Base-by-base conservation (phyloP, 2,113 vertebrate species). In the Myanophis thanlyinensis region DNA sequence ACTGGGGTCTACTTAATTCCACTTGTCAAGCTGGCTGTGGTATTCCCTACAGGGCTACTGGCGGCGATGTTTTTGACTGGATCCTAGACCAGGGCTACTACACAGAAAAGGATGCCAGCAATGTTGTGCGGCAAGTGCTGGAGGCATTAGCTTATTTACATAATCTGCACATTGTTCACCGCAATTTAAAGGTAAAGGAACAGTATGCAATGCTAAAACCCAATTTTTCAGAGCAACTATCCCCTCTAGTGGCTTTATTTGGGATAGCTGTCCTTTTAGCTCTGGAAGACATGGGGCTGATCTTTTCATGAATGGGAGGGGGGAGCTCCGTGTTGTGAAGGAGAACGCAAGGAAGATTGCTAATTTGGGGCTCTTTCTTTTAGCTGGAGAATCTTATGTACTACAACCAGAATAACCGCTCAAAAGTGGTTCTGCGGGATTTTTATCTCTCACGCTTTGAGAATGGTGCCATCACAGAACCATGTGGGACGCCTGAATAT, bases 311-410 rank as follows among this genome's bases (percentile, higher is more conserved):
- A 80, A 80, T 44, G 35, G 7, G 35, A 9, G 3, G 8, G 9
- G 9, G 56, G 54, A 5, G 51, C 44, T 51, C 15, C 30, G 5
- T 8, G 25, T 80, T 18, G 12, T 53, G 23, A 49, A 40, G 44
- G 48, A 20, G 49, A 44, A 15, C 0, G 40, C 18, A 5, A 23
- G 22, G 25, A 53, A 25, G 27, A 9, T 20, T n/a, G 52, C 30
- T 92, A 90, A 92, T 23, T 51, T 59, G 40, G 88, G 9, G 10
- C 51, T 89, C n/a, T 47, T 52, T 18, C 85, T 91, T 80, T 67
- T 90, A 98, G 98, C 97, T 98, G 96, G 98, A 98, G 97, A 98
- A 98, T 94, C 93, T 98, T 88, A 98, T 98, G 98, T 98, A 98
- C 96, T 98, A 98, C 96, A 98, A 97, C 94, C 98, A 98, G 93